These are phyloP conservation scores for Netelia inedita DNA, from an alignment of 2,888 invertebrate species.

Conservation along the genomic window DNA sequence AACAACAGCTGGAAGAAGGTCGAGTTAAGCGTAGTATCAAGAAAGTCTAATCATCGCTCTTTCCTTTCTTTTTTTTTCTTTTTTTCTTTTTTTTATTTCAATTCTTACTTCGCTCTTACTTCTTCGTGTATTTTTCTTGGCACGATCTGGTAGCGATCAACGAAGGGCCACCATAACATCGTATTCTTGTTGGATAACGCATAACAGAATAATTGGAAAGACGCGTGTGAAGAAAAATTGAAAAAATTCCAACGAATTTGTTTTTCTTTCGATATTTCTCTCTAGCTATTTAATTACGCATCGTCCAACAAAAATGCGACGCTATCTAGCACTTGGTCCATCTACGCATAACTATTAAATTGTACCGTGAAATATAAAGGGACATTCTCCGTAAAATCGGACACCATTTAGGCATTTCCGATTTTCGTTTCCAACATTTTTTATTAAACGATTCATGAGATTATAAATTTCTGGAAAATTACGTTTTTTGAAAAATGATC, in stretches of 20 bases:
- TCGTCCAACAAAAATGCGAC: constrained; percentile 50
- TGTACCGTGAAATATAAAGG: constrained; percentile 3
- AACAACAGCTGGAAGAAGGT: not conserved
- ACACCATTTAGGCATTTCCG: no score
- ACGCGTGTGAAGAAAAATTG: no score
- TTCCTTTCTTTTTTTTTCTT: constrained; percentile 30
- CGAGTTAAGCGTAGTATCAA: constrained; percentile 55
- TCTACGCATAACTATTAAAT: constrained; percentile 1
- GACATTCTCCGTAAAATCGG: constrained; percentile 3
- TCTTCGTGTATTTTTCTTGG: not conserved
- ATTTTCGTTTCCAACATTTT: no score
- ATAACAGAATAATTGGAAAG: no score
- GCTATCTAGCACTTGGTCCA: constrained; percentile 1
- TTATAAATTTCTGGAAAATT: no score
- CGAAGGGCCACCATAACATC: no score
- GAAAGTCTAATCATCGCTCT: constrained; percentile 59
- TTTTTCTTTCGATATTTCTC: not conserved
- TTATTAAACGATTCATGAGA: no score
- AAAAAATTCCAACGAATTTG: not conserved
- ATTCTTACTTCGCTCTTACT: constrained; percentile 1
- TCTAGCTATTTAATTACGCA: constrained; percentile 48
- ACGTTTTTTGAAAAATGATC: no score
- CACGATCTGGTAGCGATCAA: no score
- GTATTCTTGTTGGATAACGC: no score
- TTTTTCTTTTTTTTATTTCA: not conserved